Percentiles rank a stretch among this genome's conserved stretches.
phyloP scores from a whole-genome alignment of 2,888 invertebrate genomes.

The Tineola bisselliella region DNA sequence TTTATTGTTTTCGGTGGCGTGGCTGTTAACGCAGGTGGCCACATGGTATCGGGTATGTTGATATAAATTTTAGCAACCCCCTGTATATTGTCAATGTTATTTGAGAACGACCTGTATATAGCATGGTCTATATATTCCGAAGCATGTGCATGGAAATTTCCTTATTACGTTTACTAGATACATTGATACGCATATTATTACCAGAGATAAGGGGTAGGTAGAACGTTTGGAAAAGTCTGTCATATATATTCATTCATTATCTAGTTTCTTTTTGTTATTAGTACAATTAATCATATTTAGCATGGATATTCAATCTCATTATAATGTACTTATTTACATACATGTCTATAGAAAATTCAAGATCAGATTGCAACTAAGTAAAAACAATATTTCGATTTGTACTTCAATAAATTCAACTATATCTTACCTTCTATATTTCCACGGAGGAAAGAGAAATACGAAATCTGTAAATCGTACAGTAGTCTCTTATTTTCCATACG shows the following conservation, averaged over 20 bases:
- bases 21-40: slow-evolving; percentile 76
- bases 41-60: slow-evolving; percentile 91
- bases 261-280: no score
- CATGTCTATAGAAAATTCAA: no score
- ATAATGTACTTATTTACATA: no score
- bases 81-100: slow-evolving; percentile 14
- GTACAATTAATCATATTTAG: no score
- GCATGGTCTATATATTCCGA: background rate
- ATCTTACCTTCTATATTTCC: background rate
- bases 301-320: no score
- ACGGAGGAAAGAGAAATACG: background rate
- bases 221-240: no score
- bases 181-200: no score
- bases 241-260: no score
- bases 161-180: no score
- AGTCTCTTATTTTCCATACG: background rate
- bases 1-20: slow-evolving; percentile 62
- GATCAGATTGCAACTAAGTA: background rate
- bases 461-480: background rate
- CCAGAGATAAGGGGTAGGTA: no score
- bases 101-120: background rate
- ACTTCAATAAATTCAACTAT: background rate
- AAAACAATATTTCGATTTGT: background rate
- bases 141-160: background rate
- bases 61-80: slow-evolving; percentile 32